These are phyloP conservation scores for Drosophila trapezifrons DNA, from an alignment of 1,140 invertebrate genomes.

Conservation along the genomic window DNA sequence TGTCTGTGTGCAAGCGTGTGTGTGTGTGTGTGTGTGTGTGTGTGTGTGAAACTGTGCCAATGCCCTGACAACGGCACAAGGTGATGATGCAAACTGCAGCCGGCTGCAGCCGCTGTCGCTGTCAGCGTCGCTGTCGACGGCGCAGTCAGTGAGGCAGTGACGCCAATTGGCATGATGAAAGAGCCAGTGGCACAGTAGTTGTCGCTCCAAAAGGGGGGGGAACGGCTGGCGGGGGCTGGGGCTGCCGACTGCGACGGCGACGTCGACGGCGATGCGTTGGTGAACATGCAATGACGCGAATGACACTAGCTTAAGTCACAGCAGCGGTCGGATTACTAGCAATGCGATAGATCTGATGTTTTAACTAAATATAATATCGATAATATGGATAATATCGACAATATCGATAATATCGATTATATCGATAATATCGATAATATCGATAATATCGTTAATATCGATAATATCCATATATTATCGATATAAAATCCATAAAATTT, in stretches of 20 bases:
- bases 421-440: too few species aligned
- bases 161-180: conserved; percentile 70
- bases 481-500: too few species aligned
- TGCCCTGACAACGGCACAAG: conserved; percentile 83
- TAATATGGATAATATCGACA: too few species aligned
- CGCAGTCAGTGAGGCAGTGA: conserved; percentile 65
- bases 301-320: conserved; percentile 50
- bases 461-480: too few species aligned
- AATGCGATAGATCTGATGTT: too few species aligned
- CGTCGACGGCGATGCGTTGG: conserved; percentile 50
- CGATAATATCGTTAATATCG: too few species aligned
- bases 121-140: conserved; percentile 21
- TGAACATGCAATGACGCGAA: conserved; percentile 66
- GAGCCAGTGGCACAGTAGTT: conserved; percentile 58
- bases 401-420: too few species aligned
- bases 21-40: conserved; percentile 49
- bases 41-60: conserved; percentile 78
- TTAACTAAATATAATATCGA: too few species aligned
- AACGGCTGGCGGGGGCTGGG: neutral
- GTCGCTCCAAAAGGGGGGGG: conserved; percentile 8
- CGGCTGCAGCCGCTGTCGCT: conserved; percentile 48
- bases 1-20: conserved; percentile 19
- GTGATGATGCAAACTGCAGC: conserved; percentile 80
- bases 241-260: conserved; percentile 8
- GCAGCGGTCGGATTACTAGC: conserved; percentile 2